Evolutionary conservation across 2,797 vertebrate genomes (phyloP).

Genomic region (Avahi laniger): DNA sequence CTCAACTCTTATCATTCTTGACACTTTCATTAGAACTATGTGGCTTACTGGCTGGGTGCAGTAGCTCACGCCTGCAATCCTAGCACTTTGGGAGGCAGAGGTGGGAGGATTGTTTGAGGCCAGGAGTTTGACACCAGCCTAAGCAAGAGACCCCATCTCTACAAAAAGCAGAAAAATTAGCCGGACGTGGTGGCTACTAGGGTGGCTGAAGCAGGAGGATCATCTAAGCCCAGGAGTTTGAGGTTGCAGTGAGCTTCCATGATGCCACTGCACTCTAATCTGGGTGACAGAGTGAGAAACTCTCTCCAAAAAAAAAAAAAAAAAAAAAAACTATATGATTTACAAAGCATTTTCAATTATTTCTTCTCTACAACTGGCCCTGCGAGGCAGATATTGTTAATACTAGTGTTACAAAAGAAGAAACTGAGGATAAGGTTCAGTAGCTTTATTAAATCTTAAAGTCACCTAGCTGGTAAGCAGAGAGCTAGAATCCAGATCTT

Average conservation of each 20-base stretch:
- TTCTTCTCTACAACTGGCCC: constrained; percentile 3
- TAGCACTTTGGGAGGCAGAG: background rate
- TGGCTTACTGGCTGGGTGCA: background rate
- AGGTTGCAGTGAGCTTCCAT: background rate
- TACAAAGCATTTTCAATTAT: background rate
- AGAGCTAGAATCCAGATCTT: background rate
- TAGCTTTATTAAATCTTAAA: background rate
- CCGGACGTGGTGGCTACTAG: background rate
- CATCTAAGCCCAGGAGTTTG: background rate
- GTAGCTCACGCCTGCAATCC: background rate
- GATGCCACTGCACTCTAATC: background rate
- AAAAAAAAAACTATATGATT: background rate
- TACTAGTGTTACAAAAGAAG: background rate
- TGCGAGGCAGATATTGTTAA: background rate
- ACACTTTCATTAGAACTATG: background rate
- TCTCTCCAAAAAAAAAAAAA: background rate
- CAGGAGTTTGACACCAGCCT: background rate
- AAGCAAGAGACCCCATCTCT: background rate
- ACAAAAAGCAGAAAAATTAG: background rate
- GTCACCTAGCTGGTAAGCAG: background rate
- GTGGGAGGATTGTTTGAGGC: background rate
- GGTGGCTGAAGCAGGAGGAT: background rate
- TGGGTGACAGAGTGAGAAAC: background rate
- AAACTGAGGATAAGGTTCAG: background rate
- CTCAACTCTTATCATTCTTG: background rate